Evolutionary conservation across 2,888 invertebrate genomes (phyloP).

Genomic region (Siphonodentalium dalli): DNA sequence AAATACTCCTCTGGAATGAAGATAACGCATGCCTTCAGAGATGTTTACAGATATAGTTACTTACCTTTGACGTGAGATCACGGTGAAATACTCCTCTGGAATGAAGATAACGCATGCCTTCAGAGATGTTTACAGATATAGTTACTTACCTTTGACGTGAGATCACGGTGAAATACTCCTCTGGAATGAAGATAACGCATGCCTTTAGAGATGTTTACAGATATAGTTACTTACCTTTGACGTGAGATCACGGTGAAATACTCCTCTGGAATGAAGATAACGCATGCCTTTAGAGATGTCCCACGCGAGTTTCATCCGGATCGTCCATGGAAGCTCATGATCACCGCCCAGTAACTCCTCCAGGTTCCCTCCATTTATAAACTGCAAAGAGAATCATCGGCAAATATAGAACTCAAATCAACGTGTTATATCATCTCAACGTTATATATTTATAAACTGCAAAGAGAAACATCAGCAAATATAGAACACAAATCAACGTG

Average conservation of each 20-base stretch:
- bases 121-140: not conserved
- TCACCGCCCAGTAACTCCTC: conserved; percentile 87
- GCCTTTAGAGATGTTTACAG: no score
- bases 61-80: no score
- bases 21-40: no score
- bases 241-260: conserved; percentile 95
- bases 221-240: conserved; percentile 76
- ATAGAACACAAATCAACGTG: no score
- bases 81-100: not conserved
- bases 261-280: conserved; percentile 89
- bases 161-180: not conserved
- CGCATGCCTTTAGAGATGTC: conserved; percentile 91
- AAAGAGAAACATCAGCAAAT: no score
- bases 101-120: not conserved
- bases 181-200: not conserved
- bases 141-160: not conserved
- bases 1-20: no score
- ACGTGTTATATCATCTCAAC: no score
- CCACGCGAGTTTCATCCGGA: conserved; percentile 82
- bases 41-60: not conserved
- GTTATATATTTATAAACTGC: no score
- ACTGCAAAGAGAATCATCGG: no score
- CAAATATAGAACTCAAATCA: no score
- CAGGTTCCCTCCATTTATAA: conserved; percentile 92
- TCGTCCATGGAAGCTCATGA: conserved; percentile 76